Evolutionary conservation across 2,113 vertebrate species (phyloP).

Genomic region (Cricetomys ansorgei): DNA sequence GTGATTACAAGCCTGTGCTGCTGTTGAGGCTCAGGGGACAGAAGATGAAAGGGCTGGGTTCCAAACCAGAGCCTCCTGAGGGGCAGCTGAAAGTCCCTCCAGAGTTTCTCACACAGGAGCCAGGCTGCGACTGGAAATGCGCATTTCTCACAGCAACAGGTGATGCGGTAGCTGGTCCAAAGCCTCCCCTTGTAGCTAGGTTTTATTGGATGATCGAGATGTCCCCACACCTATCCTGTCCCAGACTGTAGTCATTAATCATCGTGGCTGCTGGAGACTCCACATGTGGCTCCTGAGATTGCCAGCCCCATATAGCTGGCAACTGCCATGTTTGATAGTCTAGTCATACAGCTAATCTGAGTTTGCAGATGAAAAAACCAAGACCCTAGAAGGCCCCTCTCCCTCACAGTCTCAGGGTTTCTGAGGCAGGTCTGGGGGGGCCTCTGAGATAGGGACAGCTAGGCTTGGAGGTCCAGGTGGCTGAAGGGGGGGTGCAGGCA

Average conservation of each 20-base stretch:
- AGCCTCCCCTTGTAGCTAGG: neutral
- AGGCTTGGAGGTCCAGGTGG: neutral
- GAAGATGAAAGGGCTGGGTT: neutral
- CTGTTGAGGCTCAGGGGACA: neutral
- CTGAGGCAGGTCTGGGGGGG: neutral
- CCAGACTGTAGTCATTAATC: neutral
- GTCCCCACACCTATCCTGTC: neutral
- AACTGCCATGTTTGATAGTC: neutral
- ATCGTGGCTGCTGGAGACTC: neutral
- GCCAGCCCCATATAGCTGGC: neutral
- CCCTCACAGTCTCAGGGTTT: neutral
- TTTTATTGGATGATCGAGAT: neutral
- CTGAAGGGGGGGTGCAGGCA: neutral
- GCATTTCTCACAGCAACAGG: neutral
- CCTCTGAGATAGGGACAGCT: neutral
- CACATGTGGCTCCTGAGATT: neutral
- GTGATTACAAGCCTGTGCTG: neutral
- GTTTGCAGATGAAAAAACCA: neutral
- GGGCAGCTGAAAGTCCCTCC: neutral
- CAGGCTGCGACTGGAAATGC: neutral
- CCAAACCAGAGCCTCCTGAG: neutral
- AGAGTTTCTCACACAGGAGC: neutral
- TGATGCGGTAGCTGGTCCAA: neutral
- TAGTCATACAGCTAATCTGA: neutral
- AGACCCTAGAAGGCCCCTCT: neutral